A percentile compares a stretch with the other conserved stretches of the same genome.
Evolutionary conservation across 2,888 invertebrate species (phyloP).

Genomic region (Ochlodes sylvanus): DNA sequence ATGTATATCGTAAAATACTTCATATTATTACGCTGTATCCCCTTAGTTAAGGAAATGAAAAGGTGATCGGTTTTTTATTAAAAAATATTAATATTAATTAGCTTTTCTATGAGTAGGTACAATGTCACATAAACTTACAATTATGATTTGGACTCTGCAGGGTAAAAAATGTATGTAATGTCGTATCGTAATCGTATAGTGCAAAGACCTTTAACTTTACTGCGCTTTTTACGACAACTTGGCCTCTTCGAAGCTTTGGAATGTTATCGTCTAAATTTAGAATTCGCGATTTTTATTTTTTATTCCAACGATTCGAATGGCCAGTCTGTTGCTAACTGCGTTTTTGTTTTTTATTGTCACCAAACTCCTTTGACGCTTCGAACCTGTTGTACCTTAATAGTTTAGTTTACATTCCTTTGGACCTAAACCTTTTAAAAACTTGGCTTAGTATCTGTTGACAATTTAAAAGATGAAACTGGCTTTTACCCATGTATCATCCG

Average conservation of each 20-base stretch:
- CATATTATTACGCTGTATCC: too few relatives aligned
- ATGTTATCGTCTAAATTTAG: constrained; percentile 58
- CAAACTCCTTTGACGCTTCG: constrained; percentile 19
- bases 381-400: constrained; percentile 7
- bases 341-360: constrained; percentile 26
- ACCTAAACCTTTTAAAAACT: neutral
- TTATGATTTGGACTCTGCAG: too few relatives aligned
- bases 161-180: neutral
- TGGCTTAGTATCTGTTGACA: neutral
- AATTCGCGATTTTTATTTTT: constrained; percentile 54
- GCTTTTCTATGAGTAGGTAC: too few relatives aligned
- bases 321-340: constrained; percentile 55
- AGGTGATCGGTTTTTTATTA: too few relatives aligned
- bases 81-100: too few relatives aligned
- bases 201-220: constrained; percentile 46
- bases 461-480: neutral
- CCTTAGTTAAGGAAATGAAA: too few relatives aligned
- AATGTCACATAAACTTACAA: too few relatives aligned
- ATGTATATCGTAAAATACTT: too few relatives aligned
- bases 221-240: constrained; percentile 51
- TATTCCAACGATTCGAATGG: constrained; percentile 44
- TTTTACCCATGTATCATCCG: too few relatives aligned
- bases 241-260: constrained; percentile 51
- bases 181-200: constrained; percentile 34
- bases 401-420: constrained; percentile 2